phyloP scores from a whole-genome alignment of 2,797 vertebrate genomes.

The Avahi laniger region DNA sequence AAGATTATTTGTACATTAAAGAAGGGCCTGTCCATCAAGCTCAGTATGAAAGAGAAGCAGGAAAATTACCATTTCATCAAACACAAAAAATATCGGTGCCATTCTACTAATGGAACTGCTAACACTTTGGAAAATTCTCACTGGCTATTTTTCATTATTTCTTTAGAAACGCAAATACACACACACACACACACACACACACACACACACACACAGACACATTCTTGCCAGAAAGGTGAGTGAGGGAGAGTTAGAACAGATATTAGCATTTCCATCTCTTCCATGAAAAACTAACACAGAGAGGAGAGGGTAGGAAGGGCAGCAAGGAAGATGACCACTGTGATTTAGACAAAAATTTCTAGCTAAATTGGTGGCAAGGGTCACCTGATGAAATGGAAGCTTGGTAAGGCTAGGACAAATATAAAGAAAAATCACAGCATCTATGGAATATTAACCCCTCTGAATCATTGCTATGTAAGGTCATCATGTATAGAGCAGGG shows the following conservation, averaged over 20 bases:
- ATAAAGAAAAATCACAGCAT: not conserved
- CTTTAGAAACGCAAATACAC: not conserved
- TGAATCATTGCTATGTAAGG: not conserved
- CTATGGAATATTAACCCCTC: conserved; percentile 17
- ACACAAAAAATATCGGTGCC: conserved; percentile 60
- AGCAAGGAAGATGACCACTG: not conserved
- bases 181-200: not conserved
- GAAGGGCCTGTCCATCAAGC: conserved; percentile 83
- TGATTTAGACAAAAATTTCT: conserved; percentile 37
- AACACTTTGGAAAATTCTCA: conserved; percentile 55
- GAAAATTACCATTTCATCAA: conserved; percentile 67
- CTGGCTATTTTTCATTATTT: conserved; percentile 56
- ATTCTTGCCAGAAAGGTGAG: not conserved
- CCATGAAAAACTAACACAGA: not conserved
- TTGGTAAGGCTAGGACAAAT: not conserved
- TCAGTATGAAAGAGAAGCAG: conserved; percentile 70
- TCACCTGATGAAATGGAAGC: conserved; percentile 9
- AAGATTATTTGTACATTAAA: conserved; percentile 89
- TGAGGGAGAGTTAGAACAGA: not conserved
- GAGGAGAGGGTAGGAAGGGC: not conserved
- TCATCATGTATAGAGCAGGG: not conserved
- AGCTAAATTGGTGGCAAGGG: conserved; percentile 4
- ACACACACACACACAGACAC: not conserved
- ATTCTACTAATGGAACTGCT: conserved; percentile 75
- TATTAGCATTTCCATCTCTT: not conserved